phyloP scores from a whole-genome alignment of 2,113 vertebrate species.

The rabbit (Oryctolagus cuniculus) region DNA sequence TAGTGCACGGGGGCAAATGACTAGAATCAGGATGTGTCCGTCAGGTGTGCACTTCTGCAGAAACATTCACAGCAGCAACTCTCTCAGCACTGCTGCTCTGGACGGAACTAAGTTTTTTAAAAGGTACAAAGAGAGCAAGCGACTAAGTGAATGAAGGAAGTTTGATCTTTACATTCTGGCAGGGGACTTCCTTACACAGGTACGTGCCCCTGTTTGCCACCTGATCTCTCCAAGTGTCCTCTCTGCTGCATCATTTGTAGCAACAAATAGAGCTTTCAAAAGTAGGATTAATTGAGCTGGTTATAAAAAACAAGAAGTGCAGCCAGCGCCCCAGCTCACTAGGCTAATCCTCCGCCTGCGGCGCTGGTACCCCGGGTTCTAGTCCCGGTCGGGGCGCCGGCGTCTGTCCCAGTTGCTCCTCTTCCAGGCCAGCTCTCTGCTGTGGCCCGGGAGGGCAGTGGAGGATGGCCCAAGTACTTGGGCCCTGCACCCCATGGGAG shows the following conservation, averaged over 20 bases:
- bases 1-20: background rate
- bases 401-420: no score
- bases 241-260: background rate
- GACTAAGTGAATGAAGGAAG: background rate
- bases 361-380: no score
- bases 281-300: constrained; percentile 21
- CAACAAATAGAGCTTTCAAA: constrained; percentile 3
- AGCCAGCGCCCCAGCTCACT: no score
- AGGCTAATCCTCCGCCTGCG: no score
- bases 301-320: no score
- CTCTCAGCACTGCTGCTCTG: background rate
- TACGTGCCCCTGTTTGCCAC: background rate
- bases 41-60: constrained; percentile 43
- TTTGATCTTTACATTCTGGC: background rate
- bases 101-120: background rate
- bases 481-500: no score
- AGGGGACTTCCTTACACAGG: background rate
- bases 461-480: no score
- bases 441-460: no score
- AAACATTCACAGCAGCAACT: background rate
- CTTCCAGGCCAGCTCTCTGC: no score
- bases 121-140: background rate
- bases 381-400: no score
- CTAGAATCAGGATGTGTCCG: constrained; percentile 21
- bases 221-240: background rate